phyloP scores from a whole-genome alignment of 2,888 invertebrate species.

The Nephrotoma flavescens region DNA sequence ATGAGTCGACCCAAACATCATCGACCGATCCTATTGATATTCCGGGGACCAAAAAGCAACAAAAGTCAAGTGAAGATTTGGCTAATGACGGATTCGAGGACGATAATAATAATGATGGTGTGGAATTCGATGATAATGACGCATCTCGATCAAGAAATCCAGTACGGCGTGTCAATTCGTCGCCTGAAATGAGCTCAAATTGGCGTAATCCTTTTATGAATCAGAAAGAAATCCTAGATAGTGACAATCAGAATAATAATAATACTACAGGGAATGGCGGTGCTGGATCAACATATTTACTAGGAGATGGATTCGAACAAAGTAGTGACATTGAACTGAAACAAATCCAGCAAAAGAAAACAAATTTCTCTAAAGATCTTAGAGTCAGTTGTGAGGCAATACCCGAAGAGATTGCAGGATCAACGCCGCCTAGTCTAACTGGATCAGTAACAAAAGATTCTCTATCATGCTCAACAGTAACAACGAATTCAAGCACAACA shows the following conservation, averaged over 20 bases:
- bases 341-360: slow-evolving; percentile 28
- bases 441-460: slow-evolving; percentile 20
- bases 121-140: slow-evolving; percentile 29
- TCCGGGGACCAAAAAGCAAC: slow-evolving; percentile 39
- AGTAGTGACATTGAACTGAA: slow-evolving; percentile 16
- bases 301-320: slow-evolving; percentile 3
- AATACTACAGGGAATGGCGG: background rate
- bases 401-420: slow-evolving; percentile 70
- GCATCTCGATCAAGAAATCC: slow-evolving; percentile 50
- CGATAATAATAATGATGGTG: slow-evolving; percentile 25
- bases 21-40: slow-evolving; percentile 44
- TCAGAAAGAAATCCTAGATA: slow-evolving; percentile 13
- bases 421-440: slow-evolving; percentile 51
- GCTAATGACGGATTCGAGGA: slow-evolving; percentile 34
- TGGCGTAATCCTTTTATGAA: slow-evolving; percentile 59
- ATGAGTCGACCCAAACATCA: background rate
- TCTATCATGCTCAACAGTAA: slow-evolving; percentile 24
- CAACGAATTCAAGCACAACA: slow-evolving; percentile 27
- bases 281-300: background rate
- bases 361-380: slow-evolving; percentile 59
- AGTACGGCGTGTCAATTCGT: slow-evolving; percentile 77
- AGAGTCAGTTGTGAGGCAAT: slow-evolving; percentile 81
- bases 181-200: slow-evolving; percentile 82
- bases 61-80: slow-evolving; percentile 26
- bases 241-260: background rate